Base-by-base conservation (phyloP, 2,888 invertebrate genomes). In the Drosophila robusta region DNA sequence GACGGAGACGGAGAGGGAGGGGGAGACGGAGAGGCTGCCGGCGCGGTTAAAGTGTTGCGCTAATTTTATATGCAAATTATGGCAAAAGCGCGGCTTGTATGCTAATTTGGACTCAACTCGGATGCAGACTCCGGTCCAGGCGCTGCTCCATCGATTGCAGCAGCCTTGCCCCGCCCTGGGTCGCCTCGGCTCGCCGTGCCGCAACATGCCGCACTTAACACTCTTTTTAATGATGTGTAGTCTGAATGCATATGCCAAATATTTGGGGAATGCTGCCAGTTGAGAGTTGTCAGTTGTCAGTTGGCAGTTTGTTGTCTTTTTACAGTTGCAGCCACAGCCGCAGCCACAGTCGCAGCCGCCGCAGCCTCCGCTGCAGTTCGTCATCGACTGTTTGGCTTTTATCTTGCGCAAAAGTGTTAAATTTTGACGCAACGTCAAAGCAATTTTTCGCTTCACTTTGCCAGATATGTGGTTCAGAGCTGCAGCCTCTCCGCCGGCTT, bases 31-130 rank as follows among this genome's bases (percentile, higher is more conserved):
- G 2, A 11, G 47, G 24, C 9, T 16, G 39, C 18, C n/a, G 45
- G 24, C 7, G 64, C 69, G 66, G 56, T 61, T 67, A 75, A 82
- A 80, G 78, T 86, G 85, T 86, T 86, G 82, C 75, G 85, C 85
- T 86, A 86, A 86, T 86, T 86, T 86, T 86, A 87, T 87, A 86
- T 86, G 85, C 85, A 86, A 86, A 86, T 86, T 82, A 85, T 87
- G 85, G 80, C 82, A 79, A 87, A 81, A 87, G 87, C 82, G 70
- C 82, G 76, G 78, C 78, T 84, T 84, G 85, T 87, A 85, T 85
- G 85, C 87, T 85, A 85, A 85, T 85, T 85, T 85, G 60, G 46
- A 64, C 44, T 51, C 75, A 57, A 44, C 47, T 36, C 60, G 26
- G 63, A 14, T 58, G 42, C 39, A 50, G 57, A 7, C 45, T 11